Base-by-base conservation (phyloP, 1,140 invertebrate species). In the Lucilia sericata region DNA sequence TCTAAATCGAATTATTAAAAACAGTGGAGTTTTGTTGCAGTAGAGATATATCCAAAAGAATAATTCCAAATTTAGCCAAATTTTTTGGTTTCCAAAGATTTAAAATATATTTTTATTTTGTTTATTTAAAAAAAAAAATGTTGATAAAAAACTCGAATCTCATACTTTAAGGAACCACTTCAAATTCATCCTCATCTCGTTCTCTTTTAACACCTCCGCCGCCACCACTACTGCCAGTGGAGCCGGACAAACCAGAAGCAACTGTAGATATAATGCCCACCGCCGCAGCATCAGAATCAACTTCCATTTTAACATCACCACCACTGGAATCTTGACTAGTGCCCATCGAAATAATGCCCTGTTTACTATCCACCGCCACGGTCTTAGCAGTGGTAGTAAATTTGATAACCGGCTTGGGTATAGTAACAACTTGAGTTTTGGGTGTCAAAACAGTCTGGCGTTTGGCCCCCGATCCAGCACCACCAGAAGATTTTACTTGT, bases 381-480 rank as follows among this genome's bases (percentile, higher is more conserved):
- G 91, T 86, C 92, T 93, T 92, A 87, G 92, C 90, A 82, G 91
- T 89, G 83, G 93, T 92, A 83, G 93, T 93, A 87, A 95, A 94
- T 89, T 96, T 96, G 14, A 95, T 93, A 0, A 95, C 93, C 42
- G 95, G 94, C 88, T 96, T 96, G 8, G 95, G 94, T 85, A 95
- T 94, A 51, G 93, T 94, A 86, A 94, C 94, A 14, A 94, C 93
- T 88, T 96, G 95, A 1, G 95, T 94, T 85, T 93, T 93, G 0
- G 93, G 86, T 60, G 92, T 86, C 80, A 74, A 88, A 42, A 88
- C 86, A 60, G 89, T 87, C 17, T 85, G 85, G 0, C 89, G 86
- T 75, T 90, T 88, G 1, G 86, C 87, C 1, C 87, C 88, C 55
- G 87, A 86, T 75, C 86, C 87, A 34, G 85, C 88, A 76, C 86